Evolutionary conservation across 1,140 invertebrate genomes (phyloP).

Genomic region (Papilio xuthus): DNA sequence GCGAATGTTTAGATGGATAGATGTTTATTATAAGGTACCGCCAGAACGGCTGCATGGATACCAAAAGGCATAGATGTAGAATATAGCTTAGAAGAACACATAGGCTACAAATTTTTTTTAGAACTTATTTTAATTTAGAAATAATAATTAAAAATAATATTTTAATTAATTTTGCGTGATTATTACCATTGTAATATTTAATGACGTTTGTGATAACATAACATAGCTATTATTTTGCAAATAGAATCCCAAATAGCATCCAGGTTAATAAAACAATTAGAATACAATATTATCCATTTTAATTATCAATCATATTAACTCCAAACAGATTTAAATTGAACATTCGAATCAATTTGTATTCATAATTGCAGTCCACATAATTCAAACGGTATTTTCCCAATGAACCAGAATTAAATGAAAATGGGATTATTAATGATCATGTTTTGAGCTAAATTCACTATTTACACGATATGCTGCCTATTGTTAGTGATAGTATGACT

Average conservation of each 20-base stretch:
- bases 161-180: background rate
- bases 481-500: background rate
- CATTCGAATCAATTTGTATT: background rate
- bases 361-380: slow-evolving; percentile 18
- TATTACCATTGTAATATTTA: background rate
- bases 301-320: slow-evolving; percentile 2
- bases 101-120: no score
- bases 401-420: slow-evolving; percentile 12
- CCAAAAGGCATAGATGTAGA: no score
- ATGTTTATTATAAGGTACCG: no score
- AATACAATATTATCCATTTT: background rate
- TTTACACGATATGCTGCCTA: background rate
- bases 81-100: no score
- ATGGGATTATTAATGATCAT: background rate
- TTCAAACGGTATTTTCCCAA: background rate
- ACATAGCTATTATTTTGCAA: background rate
- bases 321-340: background rate
- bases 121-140: no score
- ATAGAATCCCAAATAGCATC: background rate
- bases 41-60: no score
- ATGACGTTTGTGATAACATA: no score
- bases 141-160: no score
- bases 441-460: slow-evolving; percentile 9
- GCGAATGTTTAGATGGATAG: no score
- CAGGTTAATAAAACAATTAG: background rate